Evolutionary conservation across 2,113 vertebrate species (phyloP).

Genomic region (Physeter macrocephalus): DNA sequence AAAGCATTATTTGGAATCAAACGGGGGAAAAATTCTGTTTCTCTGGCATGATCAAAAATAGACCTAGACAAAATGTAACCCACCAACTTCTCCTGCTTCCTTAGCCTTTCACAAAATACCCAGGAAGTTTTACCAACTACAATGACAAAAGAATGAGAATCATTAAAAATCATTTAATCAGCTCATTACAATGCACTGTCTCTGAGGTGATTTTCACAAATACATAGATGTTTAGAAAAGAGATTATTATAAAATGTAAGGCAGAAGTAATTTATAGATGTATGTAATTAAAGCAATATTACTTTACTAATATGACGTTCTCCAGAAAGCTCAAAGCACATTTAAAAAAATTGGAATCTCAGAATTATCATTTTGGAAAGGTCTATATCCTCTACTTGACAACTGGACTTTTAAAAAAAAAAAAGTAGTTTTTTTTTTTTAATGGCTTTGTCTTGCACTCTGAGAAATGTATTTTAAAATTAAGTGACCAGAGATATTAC

Average conservation of each 20-base stretch:
- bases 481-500: constrained; percentile 53
- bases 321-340: constrained; percentile 19
- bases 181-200: neutral
- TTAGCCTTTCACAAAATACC: neutral
- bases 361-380: neutral
- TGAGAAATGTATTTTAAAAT: constrained; percentile 64
- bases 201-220: constrained; percentile 17
- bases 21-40: neutral
- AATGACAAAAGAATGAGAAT: neutral
- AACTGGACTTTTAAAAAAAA: neutral
- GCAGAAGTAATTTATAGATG: neutral
- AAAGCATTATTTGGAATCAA: neutral
- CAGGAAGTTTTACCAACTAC: neutral
- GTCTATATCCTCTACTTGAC: neutral
- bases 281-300: neutral
- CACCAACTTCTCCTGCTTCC: neutral
- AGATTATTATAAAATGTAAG: neutral
- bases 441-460: constrained; percentile 7
- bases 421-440: constrained; percentile 37
- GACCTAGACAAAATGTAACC: neutral
- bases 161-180: neutral
- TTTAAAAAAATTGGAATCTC: neutral
- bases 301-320: neutral
- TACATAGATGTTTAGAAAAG: neutral
- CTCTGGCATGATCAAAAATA: neutral